Percentiles rank a stretch among this genome's conserved stretches.
Conservation (phyloP, 2,888 invertebrate genomes). For the Drosophila villosipedis region DNA sequence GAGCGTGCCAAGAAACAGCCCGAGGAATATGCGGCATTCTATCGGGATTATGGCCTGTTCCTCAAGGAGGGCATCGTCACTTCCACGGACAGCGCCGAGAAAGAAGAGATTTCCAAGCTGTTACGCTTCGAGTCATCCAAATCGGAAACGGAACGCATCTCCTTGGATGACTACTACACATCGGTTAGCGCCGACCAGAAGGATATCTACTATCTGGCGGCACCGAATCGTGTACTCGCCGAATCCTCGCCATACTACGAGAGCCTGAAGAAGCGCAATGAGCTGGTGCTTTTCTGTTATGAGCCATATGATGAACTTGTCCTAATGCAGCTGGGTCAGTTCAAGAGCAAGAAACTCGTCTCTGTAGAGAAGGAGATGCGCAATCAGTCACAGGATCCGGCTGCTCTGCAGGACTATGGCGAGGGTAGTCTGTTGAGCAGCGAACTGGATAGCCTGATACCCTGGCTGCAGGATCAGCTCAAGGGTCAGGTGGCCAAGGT, state of each 20-base stretch:
- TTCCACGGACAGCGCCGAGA: constrained; percentile 91
- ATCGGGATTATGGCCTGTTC: constrained; percentile 96
- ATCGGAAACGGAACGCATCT: constrained; percentile 88
- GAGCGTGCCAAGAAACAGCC: constrained; percentile 94
- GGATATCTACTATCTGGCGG: constrained; percentile 96
- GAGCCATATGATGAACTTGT: constrained; percentile 99
- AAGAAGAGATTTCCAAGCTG: constrained; percentile 95
- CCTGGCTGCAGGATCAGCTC: constrained; percentile 92
- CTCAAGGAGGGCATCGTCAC: constrained; percentile 98
- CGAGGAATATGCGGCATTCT: constrained; percentile 93
- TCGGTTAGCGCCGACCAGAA: constrained; percentile 90
- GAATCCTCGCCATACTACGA: constrained; percentile 98
- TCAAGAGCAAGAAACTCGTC: constrained; percentile 90
- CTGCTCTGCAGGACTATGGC: constrained; percentile 87
- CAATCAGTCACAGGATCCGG: constrained; percentile 87
- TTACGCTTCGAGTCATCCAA: constrained; percentile 96
- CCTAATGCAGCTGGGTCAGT: constrained; percentile 92
- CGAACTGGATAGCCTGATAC: constrained; percentile 92
- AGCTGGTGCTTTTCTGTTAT: constrained; percentile 97
- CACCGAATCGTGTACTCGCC: constrained; percentile 96
- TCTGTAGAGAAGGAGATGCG: constrained; percentile 98
- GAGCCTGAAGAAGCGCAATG: constrained; percentile 93
- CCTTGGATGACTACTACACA: constrained; percentile 92
- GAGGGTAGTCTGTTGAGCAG: constrained; percentile 90
- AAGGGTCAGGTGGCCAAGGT: constrained; percentile 93